Conservation (phyloP, 2,797 vertebrate genomes). For the Megaceryle alcyon region DNA sequence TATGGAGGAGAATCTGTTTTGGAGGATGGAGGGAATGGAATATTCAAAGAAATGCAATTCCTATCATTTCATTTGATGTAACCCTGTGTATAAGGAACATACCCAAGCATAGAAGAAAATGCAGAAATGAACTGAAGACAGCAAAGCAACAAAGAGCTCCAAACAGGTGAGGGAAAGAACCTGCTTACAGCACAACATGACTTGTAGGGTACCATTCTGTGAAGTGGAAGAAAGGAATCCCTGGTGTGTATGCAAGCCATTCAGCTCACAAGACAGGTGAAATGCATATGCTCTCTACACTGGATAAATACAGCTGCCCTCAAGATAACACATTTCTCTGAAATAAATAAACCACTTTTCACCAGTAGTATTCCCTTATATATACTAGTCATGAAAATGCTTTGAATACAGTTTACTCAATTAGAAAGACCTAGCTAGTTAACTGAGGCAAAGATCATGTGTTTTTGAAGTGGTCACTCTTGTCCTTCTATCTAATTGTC, state of each 20-base stretch:
- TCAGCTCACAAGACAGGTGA: neutral
- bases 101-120: neutral
- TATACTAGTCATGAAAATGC: neutral
- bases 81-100: neutral
- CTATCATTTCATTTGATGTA: neutral
- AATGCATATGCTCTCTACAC: fast-evolving
- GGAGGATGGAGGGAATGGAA: neutral
- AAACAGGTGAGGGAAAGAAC: neutral
- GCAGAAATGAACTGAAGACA: neutral
- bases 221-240: neutral
- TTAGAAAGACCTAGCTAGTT: neutral
- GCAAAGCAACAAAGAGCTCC: neutral
- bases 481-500: neutral
- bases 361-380: neutral
- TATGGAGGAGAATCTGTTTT: neutral
- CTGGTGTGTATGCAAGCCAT: neutral
- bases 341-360: neutral
- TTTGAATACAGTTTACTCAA: neutral
- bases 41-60: neutral
- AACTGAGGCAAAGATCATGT: neutral
- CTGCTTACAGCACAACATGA: neutral
- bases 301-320: neutral
- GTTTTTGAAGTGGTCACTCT: neutral
- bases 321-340: neutral
- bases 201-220: neutral